Conservation (phyloP, 2,888 invertebrate species). For the Cylloceria caligata region DNA sequence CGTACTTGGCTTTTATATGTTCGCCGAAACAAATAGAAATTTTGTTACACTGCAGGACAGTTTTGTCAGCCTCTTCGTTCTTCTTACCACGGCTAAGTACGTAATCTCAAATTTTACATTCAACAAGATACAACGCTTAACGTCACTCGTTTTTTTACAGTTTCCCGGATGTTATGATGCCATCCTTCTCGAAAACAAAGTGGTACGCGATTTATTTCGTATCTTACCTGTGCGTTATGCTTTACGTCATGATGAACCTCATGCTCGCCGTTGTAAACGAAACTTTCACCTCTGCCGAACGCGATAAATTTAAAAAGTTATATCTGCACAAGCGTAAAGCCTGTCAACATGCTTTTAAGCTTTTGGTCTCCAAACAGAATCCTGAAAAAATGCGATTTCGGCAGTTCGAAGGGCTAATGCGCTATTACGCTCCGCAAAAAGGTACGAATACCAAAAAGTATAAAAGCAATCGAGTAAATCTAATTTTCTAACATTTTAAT, state of each 20-base stretch:
- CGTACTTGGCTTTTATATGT: slow-evolving; percentile 92
- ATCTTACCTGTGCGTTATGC: slow-evolving; percentile 92
- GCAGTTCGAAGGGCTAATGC: slow-evolving; percentile 93
- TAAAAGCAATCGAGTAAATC: not conserved
- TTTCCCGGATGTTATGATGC: slow-evolving; percentile 98
- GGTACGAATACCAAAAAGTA: slow-evolving; percentile 84
- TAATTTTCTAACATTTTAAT: not conserved
- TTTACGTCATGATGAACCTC: slow-evolving; percentile 96
- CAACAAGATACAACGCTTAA: too few relatives aligned
- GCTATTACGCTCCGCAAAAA: slow-evolving; percentile 91
- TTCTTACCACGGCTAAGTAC: slow-evolving; percentile 96
- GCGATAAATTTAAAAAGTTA: slow-evolving; percentile 93
- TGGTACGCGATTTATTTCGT: slow-evolving; percentile 95
- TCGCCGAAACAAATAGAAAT: slow-evolving; percentile 92
- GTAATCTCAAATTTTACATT: slow-evolving; percentile 79
- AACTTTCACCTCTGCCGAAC: slow-evolving; percentile 94
- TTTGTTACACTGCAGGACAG: slow-evolving; percentile 92
- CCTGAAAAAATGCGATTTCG: slow-evolving; percentile 89
- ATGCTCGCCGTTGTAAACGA: slow-evolving; percentile 96
- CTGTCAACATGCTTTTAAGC: slow-evolving; percentile 92
- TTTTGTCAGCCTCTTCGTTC: slow-evolving; percentile 94
- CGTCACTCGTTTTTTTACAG: too few relatives aligned
- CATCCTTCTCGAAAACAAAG: slow-evolving; percentile 91
- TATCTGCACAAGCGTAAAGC: slow-evolving; percentile 93
- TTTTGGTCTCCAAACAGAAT: slow-evolving; percentile 91